Evolutionary conservation across 2,113 vertebrate species (phyloP).

Genomic region (Crotalus horridus): DNA sequence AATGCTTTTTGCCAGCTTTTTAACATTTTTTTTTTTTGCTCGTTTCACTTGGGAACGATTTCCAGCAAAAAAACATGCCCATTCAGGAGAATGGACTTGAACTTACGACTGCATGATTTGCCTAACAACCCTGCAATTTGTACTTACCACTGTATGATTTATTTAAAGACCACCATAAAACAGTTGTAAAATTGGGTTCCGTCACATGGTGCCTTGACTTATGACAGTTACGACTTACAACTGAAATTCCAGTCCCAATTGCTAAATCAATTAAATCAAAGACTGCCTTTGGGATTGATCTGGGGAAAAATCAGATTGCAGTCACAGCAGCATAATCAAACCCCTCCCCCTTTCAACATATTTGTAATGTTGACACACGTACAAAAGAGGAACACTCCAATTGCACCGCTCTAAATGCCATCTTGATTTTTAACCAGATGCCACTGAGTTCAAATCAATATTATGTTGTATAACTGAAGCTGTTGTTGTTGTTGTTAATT

Average conservation of each 20-base stretch:
- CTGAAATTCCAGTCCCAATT: not conserved
- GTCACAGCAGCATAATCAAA: not conserved
- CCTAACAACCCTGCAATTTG: not conserved
- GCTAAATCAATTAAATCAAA: too few relatives aligned
- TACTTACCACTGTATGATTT: not conserved
- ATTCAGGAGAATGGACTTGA: too few relatives aligned
- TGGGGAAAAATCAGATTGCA: not conserved
- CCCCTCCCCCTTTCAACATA: not conserved
- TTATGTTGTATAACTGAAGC: not conserved
- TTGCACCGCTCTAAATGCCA: not conserved
- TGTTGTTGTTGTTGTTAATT: too few relatives aligned
- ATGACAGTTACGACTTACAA: not conserved
- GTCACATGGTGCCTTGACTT: not conserved
- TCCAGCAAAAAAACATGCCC: too few relatives aligned
- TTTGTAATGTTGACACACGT: not conserved
- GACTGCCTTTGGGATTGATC: not conserved
- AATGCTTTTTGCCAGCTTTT: too few relatives aligned
- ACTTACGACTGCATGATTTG: not conserved
- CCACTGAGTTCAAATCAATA: slow-evolving; percentile 4
- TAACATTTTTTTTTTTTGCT: too few relatives aligned
- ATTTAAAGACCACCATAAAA: not conserved
- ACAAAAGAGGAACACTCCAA: not conserved
- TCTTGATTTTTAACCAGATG: not conserved
- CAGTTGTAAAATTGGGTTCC: not conserved
- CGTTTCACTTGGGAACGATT: too few relatives aligned